Conservation (phyloP, 2,797 vertebrate species). For the Platyrinchus mystaceus region DNA sequence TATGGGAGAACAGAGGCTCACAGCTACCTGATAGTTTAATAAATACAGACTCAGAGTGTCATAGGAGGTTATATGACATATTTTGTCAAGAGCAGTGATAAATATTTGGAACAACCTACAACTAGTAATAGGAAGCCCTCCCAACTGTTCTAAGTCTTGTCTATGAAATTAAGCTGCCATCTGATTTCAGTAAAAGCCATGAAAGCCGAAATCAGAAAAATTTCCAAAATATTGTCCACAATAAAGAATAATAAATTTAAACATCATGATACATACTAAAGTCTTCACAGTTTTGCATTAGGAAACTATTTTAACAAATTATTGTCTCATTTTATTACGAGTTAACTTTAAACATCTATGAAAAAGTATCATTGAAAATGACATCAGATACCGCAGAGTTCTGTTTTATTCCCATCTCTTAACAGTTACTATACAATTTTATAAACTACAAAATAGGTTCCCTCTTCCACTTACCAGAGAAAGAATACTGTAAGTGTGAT, state of each 20-base stretch:
- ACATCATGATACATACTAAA: background rate
- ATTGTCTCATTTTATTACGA: background rate
- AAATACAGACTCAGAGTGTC: background rate
- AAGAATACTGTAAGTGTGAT: background rate
- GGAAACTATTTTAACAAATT: background rate
- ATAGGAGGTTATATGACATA: background rate
- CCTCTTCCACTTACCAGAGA: background rate
- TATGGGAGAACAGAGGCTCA: background rate
- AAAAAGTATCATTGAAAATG: background rate
- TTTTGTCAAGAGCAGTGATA: background rate
- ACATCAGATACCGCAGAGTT: background rate
- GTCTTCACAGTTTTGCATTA: background rate
- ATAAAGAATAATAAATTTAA: background rate
- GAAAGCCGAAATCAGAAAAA: background rate
- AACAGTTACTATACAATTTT: background rate
- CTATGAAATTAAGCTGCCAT: background rate
- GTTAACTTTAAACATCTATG: background rate
- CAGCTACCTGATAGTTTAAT: background rate
- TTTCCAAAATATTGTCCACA: background rate
- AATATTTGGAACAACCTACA: background rate
- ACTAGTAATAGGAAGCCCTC: background rate
- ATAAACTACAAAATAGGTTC: background rate
- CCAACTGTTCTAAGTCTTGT: background rate
- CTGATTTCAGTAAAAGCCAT: background rate
- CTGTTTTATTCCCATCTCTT: background rate